These are phyloP conservation scores for Grantiella picta DNA, from an alignment of 2,113 vertebrate species.

Conservation along the genomic window DNA sequence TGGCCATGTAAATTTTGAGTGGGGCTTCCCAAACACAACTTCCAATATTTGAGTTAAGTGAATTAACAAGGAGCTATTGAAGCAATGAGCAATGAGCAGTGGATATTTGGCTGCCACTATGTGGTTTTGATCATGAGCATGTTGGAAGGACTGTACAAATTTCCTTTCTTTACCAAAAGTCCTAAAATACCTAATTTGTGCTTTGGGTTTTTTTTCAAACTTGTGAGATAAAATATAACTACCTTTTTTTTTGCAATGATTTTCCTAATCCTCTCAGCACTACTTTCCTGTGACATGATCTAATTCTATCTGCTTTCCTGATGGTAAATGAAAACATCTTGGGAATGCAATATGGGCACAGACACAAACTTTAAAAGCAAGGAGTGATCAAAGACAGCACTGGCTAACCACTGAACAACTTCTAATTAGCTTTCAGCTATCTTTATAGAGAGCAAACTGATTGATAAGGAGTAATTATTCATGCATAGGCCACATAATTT, in stretches of 20 bases:
- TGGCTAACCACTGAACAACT: conserved; percentile 36
- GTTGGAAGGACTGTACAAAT: neutral
- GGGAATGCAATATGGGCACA: conserved; percentile 14
- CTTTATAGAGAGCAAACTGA: conserved; percentile 14
- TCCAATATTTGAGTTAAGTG: conserved; percentile 41
- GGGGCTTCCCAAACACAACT: conserved; percentile 52
- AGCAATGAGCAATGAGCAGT: neutral
- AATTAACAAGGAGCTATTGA: conserved; percentile 58
- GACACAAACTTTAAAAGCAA: conserved; percentile 29
- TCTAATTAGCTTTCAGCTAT: conserved; percentile 47
- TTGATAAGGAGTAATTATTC: conserved; percentile 46
- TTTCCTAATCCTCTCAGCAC: neutral
- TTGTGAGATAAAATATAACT: neutral
- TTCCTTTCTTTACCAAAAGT: neutral
- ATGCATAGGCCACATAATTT: conserved; percentile 4
- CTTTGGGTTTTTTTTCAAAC: neutral
- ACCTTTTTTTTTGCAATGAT: neutral
- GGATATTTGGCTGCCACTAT: conserved; percentile 27
- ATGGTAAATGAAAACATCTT: conserved; percentile 40
- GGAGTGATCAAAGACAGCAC: conserved; percentile 38
- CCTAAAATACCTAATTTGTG: neutral
- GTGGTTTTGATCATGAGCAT: conserved; percentile 9
- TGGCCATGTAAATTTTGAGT: conserved; percentile 51
- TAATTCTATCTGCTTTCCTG: neutral
- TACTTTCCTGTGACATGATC: neutral